phyloP scores from a whole-genome alignment of 2,888 invertebrate genomes.

The Cantharis nigra region DNA sequence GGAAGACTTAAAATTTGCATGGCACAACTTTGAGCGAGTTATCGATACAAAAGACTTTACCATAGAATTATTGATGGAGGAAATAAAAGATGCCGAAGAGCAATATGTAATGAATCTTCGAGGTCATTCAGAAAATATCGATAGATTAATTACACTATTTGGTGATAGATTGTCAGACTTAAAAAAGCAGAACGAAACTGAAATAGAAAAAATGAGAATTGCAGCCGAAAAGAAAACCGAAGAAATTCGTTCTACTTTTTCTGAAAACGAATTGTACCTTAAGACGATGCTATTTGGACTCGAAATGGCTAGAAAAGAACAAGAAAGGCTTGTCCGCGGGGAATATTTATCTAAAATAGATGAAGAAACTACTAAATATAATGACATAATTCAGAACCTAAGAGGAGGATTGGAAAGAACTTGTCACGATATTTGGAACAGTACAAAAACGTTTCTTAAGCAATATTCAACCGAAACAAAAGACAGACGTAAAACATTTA shows the following conservation, averaged over 20 bases:
- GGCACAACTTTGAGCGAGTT: slow-evolving; percentile 55
- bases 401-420: slow-evolving; percentile 40
- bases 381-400: slow-evolving; percentile 41
- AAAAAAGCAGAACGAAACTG: slow-evolving; percentile 43
- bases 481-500: slow-evolving; percentile 40
- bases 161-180: slow-evolving; percentile 47
- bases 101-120: slow-evolving; percentile 52
- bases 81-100: slow-evolving; percentile 51
- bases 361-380: slow-evolving; percentile 44
- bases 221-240: slow-evolving; percentile 58
- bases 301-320: slow-evolving; percentile 53
- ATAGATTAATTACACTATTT: slow-evolving; percentile 49
- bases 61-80: slow-evolving; percentile 53
- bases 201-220: slow-evolving; percentile 47
- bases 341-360: slow-evolving; percentile 49
- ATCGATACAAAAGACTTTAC: slow-evolving; percentile 57
- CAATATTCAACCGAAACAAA: slow-evolving; percentile 21
- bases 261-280: slow-evolving; percentile 58
- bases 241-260: slow-evolving; percentile 53
- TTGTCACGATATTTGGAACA: slow-evolving; percentile 41
- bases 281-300: slow-evolving; percentile 57
- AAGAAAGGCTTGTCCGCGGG: slow-evolving; percentile 44
- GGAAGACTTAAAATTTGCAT: slow-evolving; percentile 52
- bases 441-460: slow-evolving; percentile 40
- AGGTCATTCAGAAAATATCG: slow-evolving; percentile 52